Conservation (phyloP, 2,113 vertebrate genomes). For the Emydura subglobosa region DNA sequence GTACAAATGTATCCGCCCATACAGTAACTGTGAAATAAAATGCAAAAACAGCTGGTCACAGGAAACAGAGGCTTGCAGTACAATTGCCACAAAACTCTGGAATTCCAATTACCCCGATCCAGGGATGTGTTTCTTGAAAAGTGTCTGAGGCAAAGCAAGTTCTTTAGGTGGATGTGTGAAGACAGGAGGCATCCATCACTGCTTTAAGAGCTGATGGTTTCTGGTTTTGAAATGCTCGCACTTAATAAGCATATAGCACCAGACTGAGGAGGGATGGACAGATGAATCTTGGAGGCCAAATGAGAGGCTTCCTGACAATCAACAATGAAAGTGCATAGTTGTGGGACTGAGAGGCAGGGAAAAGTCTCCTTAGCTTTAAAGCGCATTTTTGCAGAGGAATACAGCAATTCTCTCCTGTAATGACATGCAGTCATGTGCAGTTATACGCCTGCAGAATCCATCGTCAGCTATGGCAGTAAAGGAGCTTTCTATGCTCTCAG, state of each 20-base stretch:
- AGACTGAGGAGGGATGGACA: background rate
- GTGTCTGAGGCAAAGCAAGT: background rate
- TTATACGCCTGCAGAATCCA: background rate
- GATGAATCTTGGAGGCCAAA: background rate
- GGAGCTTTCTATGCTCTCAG: background rate
- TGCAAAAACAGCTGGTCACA: background rate
- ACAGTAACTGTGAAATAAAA: background rate
- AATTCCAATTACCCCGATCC: background rate
- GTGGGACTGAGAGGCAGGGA: background rate
- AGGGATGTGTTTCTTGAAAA: background rate
- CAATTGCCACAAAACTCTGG: background rate
- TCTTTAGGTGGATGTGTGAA: background rate
- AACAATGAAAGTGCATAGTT: background rate
- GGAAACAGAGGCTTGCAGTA: background rate
- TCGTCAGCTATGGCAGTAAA: background rate
- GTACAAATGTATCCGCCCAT: accelerated
- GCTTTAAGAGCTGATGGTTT: background rate
- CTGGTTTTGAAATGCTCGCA: background rate
- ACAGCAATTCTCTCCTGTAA: background rate
- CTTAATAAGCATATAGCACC: background rate
- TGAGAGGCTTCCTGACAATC: background rate
- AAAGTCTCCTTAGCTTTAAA: background rate
- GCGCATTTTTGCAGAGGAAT: background rate
- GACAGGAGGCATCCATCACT: background rate
- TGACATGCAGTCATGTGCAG: accelerated